phyloP scores from a whole-genome alignment of 2,888 invertebrate genomes.

The Pilophorus perplexus region DNA sequence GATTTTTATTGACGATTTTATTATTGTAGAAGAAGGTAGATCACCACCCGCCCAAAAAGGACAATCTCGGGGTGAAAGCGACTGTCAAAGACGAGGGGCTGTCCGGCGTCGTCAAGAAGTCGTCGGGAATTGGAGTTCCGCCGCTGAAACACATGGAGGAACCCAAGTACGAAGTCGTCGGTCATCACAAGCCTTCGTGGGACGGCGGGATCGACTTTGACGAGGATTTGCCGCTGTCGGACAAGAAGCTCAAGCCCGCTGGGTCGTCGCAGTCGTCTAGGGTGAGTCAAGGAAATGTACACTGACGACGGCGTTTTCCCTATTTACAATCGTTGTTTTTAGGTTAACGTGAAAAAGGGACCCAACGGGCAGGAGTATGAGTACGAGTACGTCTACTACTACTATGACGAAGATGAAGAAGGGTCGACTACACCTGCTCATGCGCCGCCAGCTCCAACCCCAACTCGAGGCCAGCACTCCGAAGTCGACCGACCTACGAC shows the following conservation, averaged over 20 bases:
- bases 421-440: conserved; percentile 34
- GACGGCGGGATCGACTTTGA: conserved; percentile 50
- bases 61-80: conserved; percentile 33
- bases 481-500: conserved; percentile 50
- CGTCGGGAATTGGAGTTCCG: conserved; percentile 39
- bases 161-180: conserved; percentile 19
- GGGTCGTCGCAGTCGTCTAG: conserved; percentile 46
- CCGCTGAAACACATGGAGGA: conserved; percentile 39
- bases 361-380: conserved; percentile 82
- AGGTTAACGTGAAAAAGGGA: conserved; percentile 74
- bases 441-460: conserved; percentile 23
- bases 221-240: conserved; percentile 49
- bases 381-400: conserved; percentile 88
- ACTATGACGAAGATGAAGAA: conserved; percentile 70
- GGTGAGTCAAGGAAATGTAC: conserved; percentile 7
- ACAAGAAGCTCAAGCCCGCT: conserved; percentile 49
- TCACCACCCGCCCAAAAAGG: conserved; percentile 32
- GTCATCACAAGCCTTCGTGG: conserved; percentile 36
- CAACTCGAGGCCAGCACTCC: conserved; percentile 47
- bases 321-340: conserved; percentile 62
- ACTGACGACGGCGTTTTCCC: conserved; percentile 7
- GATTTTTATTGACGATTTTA: too few species aligned
- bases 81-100: conserved; percentile 41
- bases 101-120: conserved; percentile 37
- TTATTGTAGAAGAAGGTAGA: conserved; percentile 45